Evolutionary conservation across 2,797 vertebrate genomes (phyloP), one percentile per base, ranked within the genome.

Genomic region (Manis pentadactyla): DNA sequence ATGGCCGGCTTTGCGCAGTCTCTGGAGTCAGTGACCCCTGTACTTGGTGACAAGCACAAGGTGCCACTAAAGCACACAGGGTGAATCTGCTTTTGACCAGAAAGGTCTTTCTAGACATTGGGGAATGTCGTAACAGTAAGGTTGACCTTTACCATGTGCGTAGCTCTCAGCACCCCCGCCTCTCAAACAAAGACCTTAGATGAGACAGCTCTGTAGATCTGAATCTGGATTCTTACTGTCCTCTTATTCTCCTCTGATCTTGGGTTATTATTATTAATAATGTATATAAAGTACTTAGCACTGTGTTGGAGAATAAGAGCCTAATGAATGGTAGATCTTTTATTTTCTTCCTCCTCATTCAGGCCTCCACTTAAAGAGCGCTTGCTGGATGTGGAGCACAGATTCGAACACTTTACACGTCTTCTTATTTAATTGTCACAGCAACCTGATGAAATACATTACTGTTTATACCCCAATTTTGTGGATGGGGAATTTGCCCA

Each of bases 251-350:
- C 77, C 73, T 95, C 68, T 82, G 66, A 82, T 94, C 86, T 37
- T 46, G 64, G 63, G 34, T 92, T 66, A 71, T 89, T 87, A 81
- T 42, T 75, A 82, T 81, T 77, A 94, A 85, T 88, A 93, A 90
- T 64, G 25, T 49, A 71, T 74, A 18, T 53, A 90, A 82, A 78
- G 49, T 89, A 69, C 64, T 92, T 69, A 87, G 79, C 27, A 84
- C 39, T 42, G 14, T 11, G 4, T 83, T 87, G 75, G 37, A 66
- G 55, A 89, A 31, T 37, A 63, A 87, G 63, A 71, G 31, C 74
- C 68, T 78, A 61, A 83, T 59, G 64, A 95, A 73, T 78, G 63
- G 12, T 34, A 42, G 39, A 53, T 69, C 82, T 90, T 78, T 87
- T 14, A 21, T 64, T 91, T 88, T 86, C 90, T 82, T 68, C 42